phyloP scores from a whole-genome alignment of 2,797 vertebrate genomes.

The Betta splendens region DNA sequence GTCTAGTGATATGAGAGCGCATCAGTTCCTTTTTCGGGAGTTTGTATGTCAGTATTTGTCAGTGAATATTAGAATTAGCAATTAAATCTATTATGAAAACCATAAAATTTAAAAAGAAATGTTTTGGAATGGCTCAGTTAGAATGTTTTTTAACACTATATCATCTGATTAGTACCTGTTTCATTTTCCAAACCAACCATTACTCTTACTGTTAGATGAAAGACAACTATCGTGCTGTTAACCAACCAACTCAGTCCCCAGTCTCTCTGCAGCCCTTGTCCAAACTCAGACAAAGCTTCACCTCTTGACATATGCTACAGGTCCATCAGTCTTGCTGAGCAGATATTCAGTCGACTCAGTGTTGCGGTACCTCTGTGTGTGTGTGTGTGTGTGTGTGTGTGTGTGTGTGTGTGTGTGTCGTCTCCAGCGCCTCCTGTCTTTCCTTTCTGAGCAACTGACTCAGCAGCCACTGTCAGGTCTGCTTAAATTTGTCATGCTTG shows the following conservation, averaged over 20 bases:
- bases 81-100: no score
- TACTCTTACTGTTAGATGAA: no score
- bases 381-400: constrained; percentile 11
- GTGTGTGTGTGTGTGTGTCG: constrained; percentile 9
- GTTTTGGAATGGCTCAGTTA: no score
- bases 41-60: no score
- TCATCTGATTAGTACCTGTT: no score
- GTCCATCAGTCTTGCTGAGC: constrained; percentile 58
- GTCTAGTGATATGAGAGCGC: background rate
- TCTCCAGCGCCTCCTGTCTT: constrained; percentile 34
- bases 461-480: constrained; percentile 81
- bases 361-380: constrained; percentile 23
- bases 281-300: constrained; percentile 24
- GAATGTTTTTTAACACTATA: no score
- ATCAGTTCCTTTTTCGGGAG: background rate
- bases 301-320: constrained; percentile 50
- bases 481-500: constrained; percentile 81
- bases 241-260: constrained; percentile 17
- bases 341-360: constrained; percentile 50
- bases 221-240: constrained; percentile 23
- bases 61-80: no score
- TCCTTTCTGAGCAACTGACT: constrained; percentile 73
- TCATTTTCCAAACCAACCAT: no score
- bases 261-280: constrained; percentile 11
- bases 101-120: no score